phyloP scores from a whole-genome alignment of 2,113 vertebrate species.

The Aegithalos caudatus region DNA sequence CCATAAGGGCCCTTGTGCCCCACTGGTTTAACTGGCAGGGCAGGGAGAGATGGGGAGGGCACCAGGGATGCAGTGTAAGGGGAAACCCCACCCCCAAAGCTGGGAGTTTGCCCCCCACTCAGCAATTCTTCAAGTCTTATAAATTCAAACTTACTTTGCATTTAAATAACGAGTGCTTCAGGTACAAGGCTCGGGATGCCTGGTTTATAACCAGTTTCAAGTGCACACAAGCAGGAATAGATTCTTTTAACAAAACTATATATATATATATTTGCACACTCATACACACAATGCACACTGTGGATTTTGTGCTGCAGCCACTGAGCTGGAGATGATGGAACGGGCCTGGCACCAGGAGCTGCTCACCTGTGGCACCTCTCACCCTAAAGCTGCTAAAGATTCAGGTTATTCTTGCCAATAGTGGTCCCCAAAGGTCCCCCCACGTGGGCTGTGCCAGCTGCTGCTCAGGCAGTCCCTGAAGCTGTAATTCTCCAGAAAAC shows the following conservation, averaged over 20 bases:
- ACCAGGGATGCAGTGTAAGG: background rate
- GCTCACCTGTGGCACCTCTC: background rate
- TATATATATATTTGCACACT: conserved; percentile 20
- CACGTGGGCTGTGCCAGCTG: fast-evolving
- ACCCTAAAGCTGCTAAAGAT: background rate
- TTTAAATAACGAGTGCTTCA: conserved; percentile 28
- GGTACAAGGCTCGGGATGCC: background rate
- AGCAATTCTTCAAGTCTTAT: background rate
- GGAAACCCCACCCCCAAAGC: background rate
- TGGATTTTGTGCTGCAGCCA: background rate
- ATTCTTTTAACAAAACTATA: background rate
- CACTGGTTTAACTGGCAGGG: background rate
- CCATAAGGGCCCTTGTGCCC: background rate
- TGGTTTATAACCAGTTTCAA: background rate
- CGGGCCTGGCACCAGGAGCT: background rate
- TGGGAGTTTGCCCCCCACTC: background rate
- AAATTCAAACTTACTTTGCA: background rate
- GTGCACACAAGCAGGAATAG: conserved; percentile 48
- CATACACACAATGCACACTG: background rate
- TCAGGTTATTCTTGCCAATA: background rate
- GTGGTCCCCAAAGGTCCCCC: background rate
- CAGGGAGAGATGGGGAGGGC: background rate
- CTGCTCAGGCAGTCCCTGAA: background rate
- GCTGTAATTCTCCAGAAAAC: fast-evolving
- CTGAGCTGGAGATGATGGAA: background rate